Percentiles rank a stretch among this genome's conserved stretches.
phyloP scores from a whole-genome alignment of 1,140 invertebrate genomes.

The Formica selysi region DNA sequence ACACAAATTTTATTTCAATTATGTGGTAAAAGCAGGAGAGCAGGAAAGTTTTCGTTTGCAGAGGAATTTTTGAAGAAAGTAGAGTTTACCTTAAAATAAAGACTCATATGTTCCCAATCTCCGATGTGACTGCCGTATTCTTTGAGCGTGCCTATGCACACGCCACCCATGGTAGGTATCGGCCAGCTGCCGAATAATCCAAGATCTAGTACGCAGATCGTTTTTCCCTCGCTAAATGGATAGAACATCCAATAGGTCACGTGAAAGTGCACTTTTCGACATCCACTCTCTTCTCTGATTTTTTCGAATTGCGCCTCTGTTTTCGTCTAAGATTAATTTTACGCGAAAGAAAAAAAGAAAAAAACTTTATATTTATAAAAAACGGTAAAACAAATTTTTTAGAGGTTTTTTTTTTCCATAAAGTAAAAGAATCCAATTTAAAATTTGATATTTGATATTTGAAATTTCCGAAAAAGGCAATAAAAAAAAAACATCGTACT shows the following conservation, averaged over 20 bases:
- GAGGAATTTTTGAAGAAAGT: background rate
- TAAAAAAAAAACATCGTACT: background rate
- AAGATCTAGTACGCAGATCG: slow-evolving; percentile 85
- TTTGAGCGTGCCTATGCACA: slow-evolving; percentile 87
- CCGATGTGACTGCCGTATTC: slow-evolving; percentile 89
- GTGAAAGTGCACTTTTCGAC: slow-evolving; percentile 85
- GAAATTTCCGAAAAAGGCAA: background rate
- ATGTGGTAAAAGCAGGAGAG: background rate
- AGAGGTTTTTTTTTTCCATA: background rate
- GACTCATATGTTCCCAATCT: slow-evolving; percentile 90
- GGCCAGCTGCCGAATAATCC: slow-evolving; percentile 87
- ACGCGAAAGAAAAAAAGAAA: background rate
- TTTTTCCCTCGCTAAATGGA: slow-evolving; percentile 89
- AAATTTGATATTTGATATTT: background rate
- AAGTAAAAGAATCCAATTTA: background rate
- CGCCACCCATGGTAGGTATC: slow-evolving; percentile 87
- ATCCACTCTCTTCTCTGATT: slow-evolving; percentile 56
- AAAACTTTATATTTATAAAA: background rate
- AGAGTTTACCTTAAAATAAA: slow-evolving; percentile 87
- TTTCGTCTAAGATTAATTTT: slow-evolving; percentile 18
- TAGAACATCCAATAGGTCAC: slow-evolving; percentile 91
- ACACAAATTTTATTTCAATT: no score
- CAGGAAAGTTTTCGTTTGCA: background rate
- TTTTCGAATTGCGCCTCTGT: slow-evolving; percentile 47
- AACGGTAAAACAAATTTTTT: background rate